phyloP scores from a whole-genome alignment of 2,888 invertebrate genomes.

The Chrysopilus asiliformis region DNA sequence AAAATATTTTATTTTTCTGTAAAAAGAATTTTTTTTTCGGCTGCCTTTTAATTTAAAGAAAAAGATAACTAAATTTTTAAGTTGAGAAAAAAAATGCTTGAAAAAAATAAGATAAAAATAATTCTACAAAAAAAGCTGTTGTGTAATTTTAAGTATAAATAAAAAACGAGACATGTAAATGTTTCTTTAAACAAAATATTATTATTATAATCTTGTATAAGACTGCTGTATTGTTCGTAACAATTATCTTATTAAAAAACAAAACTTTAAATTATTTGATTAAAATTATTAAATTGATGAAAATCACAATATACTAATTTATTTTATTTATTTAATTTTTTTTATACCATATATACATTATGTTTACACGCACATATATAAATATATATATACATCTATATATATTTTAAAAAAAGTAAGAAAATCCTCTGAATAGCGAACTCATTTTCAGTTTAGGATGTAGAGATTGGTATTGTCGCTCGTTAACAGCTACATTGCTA shows the following conservation, averaged over 20 bases:
- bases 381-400: too few species aligned
- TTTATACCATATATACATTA: too few species aligned
- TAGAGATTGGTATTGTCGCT: too few species aligned
- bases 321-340: too few species aligned
- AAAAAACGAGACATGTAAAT: conserved; percentile 17
- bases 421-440: too few species aligned
- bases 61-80: background rate
- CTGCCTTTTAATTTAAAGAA: background rate
- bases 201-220: conserved; percentile 33
- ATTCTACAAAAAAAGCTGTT: conserved; percentile 8
- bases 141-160: conserved; percentile 17
- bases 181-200: conserved; percentile 18
- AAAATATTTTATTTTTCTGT: too few species aligned
- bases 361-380: too few species aligned
- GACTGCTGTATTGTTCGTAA: conserved; percentile 37
- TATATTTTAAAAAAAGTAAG: too few species aligned
- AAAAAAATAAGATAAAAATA: conserved; percentile 10
- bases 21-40: background rate
- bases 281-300: conserved; percentile 8
- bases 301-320: too few species aligned
- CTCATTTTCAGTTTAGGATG: too few species aligned
- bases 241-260: conserved; percentile 13
- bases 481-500: too few species aligned
- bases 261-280: conserved; percentile 11
- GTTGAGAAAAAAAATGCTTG: background rate